Evolutionary conservation across 2,113 vertebrate species (phyloP), one percentile per base, ranked within the genome.

Genomic region (Thamnaconus septentrionalis): DNA sequence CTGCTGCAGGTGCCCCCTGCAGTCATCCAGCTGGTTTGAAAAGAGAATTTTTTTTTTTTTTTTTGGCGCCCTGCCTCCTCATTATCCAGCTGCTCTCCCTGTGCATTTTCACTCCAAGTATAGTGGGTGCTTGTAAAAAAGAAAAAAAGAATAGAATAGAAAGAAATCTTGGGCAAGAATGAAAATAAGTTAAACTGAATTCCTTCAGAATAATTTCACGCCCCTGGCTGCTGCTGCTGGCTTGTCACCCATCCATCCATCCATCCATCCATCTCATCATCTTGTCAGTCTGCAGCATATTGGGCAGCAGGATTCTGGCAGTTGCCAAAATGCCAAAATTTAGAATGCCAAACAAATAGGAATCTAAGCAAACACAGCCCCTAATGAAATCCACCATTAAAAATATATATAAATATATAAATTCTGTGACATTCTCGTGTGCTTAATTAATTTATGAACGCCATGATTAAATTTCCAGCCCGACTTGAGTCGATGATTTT

Each of bases 401-500:
- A 31, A 31, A 31, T 31, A 31, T 31, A 31, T 31, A 31, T 31
- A 31, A 31, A 31, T 31, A 31, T 31, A 50, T 8, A 11, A 50
- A 65, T 64, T 51, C 41, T 71, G 53, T 10, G 5, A 43, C 10
- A 50, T 50, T 50, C n/a, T n/a, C 12, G n/a, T 41, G 41, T 41
- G 50, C 59, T 8, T 59, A 5, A 51, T 5, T 71, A 41, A 69
- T 68, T 70, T 9, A 54, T 63, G 61, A 66, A 44, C 45, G 39
- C 8, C 11, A 41, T 69, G 52, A 75, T 70, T 60, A 0, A 73
- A 71, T 69, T 58, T 53, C 54, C 53, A 4, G 1, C 54, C 10
- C n/a, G 50, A 64, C 61, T 51, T 53, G 31, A 61, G 64, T 40
- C 41, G 48, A 70, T 60, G 57, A 71, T 69, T 71, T 62, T n/a